A percentile compares a stretch with the other conserved stretches of the same genome.
Conservation (phyloP, 2,113 vertebrate species). For the Gnathochromis pfefferi region DNA sequence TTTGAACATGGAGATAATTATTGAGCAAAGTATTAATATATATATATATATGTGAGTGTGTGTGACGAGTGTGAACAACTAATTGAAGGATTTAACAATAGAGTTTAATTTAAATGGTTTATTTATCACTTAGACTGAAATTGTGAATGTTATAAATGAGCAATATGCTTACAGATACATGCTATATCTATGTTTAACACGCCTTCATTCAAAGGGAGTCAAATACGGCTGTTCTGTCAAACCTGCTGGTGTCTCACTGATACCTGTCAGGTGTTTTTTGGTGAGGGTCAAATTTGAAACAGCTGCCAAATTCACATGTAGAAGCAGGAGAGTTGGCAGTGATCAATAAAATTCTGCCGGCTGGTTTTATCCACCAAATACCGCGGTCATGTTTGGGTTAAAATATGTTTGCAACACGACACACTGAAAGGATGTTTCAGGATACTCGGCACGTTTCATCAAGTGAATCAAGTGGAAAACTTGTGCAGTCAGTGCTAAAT, state of each 20-base stretch:
- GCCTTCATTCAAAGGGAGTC: background rate
- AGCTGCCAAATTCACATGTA: background rate
- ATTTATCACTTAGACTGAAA: conserved; percentile 41
- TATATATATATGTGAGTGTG: background rate
- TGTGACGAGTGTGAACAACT: conserved; percentile 23
- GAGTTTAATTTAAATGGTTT: conserved; percentile 40
- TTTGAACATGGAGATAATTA: conserved; percentile 30
- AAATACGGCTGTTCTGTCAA: background rate
- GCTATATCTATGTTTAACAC: conserved; percentile 12
- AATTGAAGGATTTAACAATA: conserved; percentile 16
- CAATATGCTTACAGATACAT: conserved; percentile 50
- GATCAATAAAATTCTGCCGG: background rate
- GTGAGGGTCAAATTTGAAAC: background rate
- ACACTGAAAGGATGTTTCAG: background rate
- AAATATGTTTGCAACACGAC: background rate
- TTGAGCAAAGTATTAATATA: background rate
- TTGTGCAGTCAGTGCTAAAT: background rate
- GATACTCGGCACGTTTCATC: background rate
- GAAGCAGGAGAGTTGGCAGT: background rate
- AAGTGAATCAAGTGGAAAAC: background rate
- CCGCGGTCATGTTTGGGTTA: background rate
- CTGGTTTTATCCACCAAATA: background rate
- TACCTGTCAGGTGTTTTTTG: background rate
- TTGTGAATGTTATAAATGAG: conserved; percentile 60
- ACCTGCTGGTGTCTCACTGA: background rate